phyloP scores from a whole-genome alignment of 2,797 vertebrate species.

The Myotis planiceps region DNA sequence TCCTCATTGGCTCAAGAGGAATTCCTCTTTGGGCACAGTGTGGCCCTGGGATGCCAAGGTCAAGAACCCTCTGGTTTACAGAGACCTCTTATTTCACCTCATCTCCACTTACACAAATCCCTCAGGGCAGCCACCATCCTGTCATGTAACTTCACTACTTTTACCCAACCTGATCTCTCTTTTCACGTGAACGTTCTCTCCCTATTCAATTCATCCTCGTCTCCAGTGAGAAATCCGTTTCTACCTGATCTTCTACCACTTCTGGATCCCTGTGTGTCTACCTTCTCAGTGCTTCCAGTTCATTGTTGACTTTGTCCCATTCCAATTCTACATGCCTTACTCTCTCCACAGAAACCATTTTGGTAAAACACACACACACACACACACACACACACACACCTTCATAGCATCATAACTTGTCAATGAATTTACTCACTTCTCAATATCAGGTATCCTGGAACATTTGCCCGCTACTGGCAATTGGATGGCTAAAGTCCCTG shows the following conservation, averaged over 20 bases:
- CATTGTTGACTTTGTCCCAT: neutral
- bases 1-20: neutral
- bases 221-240: neutral
- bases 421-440: neutral
- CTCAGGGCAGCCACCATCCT: neutral
- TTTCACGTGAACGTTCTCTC: neutral
- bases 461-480: neutral
- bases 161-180: neutral
- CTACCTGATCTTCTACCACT: no score
- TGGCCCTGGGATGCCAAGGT: neutral
- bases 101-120: neutral
- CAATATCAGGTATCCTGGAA: neutral
- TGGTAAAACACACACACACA: neutral
- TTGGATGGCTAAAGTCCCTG: neutral
- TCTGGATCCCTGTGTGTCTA: neutral
- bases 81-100: neutral
- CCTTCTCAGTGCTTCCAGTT: neutral
- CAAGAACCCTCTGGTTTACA: neutral
- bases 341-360: neutral
- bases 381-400: neutral
- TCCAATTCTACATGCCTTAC: neutral
- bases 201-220: neutral
- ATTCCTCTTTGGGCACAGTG: neutral
- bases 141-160: accelerated
- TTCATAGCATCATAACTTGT: neutral